phyloP scores from a whole-genome alignment of 2,888 invertebrate species.

The Chloroclysta siterata region DNA sequence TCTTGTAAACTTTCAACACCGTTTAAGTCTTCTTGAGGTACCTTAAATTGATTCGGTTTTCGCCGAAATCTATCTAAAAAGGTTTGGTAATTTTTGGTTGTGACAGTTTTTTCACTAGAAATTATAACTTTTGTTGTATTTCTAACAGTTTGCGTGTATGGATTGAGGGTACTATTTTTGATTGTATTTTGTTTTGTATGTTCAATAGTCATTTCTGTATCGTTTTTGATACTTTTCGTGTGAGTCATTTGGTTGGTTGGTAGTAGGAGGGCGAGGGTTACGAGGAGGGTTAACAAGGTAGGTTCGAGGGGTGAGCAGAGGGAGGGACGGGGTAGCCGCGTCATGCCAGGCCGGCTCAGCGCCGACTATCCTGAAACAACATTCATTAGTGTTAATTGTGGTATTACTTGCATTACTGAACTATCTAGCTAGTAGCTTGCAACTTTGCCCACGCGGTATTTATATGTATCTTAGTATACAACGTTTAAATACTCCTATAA shows the following conservation, averaged over 20 bases:
- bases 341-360: conserved; percentile 77
- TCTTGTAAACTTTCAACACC: conserved; percentile 11
- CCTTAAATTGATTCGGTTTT: conserved; percentile 26
- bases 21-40: neutral
- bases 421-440: no score
- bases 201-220: neutral
- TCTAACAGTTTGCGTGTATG: neutral
- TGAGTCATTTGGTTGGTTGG: conserved; percentile 65
- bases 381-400: conserved; percentile 14
- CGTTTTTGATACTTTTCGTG: conserved; percentile 33
- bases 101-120: conserved; percentile 33
- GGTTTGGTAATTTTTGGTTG: conserved; percentile 60
- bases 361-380: conserved; percentile 65
- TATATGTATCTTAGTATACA: no score
- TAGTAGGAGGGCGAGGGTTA: conserved; percentile 53
- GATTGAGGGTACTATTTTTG: conserved; percentile 19
- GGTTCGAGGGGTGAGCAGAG: conserved; percentile 70
- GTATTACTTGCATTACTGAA: no score
- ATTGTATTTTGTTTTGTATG: conserved; percentile 4
- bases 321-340: conserved; percentile 64
- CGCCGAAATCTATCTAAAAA: conserved; percentile 68
- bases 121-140: neutral
- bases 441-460: no score
- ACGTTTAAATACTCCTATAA: no score
- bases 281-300: conserved; percentile 58